Conservation (phyloP, 1,140 invertebrate species). For the Drosophila bocki region DNA sequence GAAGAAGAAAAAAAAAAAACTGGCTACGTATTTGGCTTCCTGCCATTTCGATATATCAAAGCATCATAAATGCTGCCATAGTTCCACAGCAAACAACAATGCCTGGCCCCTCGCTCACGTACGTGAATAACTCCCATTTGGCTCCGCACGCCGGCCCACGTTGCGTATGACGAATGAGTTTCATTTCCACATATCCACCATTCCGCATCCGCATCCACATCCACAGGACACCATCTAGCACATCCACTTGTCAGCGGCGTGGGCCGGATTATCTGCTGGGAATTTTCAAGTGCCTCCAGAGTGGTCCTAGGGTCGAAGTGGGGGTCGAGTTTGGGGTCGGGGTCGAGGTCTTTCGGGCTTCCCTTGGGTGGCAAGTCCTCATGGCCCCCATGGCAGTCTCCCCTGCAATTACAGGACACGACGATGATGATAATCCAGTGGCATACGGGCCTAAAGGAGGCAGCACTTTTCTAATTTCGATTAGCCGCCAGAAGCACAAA, state of each 20-base stretch:
- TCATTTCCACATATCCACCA: constrained; percentile 48
- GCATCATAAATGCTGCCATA: constrained; percentile 75
- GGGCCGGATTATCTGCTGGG: constrained; percentile 65
- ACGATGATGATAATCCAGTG: neutral
- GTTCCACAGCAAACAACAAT: constrained; percentile 40
- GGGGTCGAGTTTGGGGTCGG: neutral
- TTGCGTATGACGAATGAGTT: constrained; percentile 75
- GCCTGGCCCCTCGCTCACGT: constrained; percentile 40
- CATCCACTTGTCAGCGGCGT: constrained; percentile 66
- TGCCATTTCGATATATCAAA: constrained; percentile 77
- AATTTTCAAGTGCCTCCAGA: constrained; percentile 66
- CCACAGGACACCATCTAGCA: constrained; percentile 26
- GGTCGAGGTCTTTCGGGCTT: neutral
- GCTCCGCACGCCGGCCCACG: constrained; percentile 14
- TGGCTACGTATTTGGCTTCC: constrained; percentile 35
- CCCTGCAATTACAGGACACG: constrained; percentile 16
- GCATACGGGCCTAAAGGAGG: neutral
- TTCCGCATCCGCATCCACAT: neutral
- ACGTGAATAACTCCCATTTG: constrained; percentile 58
- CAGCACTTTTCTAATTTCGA: constrained; percentile 5
- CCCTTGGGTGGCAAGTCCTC: neutral
- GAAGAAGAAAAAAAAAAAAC: constrained; percentile 6
- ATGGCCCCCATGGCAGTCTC: neutral
- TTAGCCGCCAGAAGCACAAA: neutral
- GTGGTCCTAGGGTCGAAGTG: constrained; percentile 2